phyloP scores from a whole-genome alignment of 1,140 invertebrate genomes.

The Eurosta solidaginis region DNA sequence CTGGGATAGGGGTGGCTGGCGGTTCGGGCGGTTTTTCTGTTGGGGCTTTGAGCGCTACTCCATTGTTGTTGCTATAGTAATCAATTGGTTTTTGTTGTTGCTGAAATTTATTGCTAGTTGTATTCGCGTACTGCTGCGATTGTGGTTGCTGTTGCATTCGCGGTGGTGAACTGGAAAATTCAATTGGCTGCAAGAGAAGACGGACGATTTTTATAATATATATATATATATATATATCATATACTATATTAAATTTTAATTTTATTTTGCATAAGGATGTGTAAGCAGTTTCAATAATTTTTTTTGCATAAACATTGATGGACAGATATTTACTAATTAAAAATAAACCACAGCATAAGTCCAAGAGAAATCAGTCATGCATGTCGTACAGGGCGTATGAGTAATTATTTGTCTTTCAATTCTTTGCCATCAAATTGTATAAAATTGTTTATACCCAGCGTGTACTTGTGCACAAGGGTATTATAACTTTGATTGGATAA shows the following conservation, averaged over 20 bases:
- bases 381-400: neutral
- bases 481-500: no score
- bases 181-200: constrained; percentile 52
- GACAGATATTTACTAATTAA: neutral
- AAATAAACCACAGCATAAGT: neutral
- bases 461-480: neutral
- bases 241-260: neutral
- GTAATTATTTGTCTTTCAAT: neutral
- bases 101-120: constrained; percentile 5
- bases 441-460: neutral
- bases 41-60: constrained; percentile 14
- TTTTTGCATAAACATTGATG: neutral
- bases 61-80: neutral
- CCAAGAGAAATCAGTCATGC: neutral
- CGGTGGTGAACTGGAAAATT: constrained; percentile 48
- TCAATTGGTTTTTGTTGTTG: constrained; percentile 29
- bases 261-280: neutral
- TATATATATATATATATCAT: neutral
- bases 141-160: neutral
- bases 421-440: neutral
- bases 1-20: constrained; percentile 64
- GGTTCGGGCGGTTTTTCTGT: constrained; percentile 51
- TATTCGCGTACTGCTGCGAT: neutral
- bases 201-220: neutral
- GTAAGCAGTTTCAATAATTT: neutral